Evolutionary conservation across 2,113 vertebrate species (phyloP).

Genomic region (Chamaea fasciata): DNA sequence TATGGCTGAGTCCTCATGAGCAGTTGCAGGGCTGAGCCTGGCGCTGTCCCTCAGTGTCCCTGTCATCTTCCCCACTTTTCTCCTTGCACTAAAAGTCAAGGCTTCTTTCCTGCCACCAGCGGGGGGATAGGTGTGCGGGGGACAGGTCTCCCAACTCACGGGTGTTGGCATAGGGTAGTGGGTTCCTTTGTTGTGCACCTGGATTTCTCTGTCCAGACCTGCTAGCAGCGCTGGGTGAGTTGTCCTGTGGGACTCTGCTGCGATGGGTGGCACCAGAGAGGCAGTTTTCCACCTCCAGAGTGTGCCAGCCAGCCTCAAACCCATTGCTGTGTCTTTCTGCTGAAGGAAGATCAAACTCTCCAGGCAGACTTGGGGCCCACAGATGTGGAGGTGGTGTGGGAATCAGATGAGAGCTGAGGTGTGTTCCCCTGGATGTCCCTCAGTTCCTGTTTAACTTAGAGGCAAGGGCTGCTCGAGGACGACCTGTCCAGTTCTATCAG

Average conservation of each 20-base stretch:
- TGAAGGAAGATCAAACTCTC: background rate
- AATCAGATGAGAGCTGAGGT: background rate
- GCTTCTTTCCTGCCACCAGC: accelerated
- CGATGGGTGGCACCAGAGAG: background rate
- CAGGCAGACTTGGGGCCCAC: no score
- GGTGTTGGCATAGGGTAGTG: background rate
- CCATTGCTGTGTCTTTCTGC: accelerated
- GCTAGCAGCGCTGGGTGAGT: background rate
- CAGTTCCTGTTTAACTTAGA: accelerated
- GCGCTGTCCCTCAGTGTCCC: background rate
- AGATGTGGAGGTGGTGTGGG: background rate
- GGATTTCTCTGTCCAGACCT: background rate
- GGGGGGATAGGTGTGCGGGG: background rate
- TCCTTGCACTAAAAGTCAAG: background rate
- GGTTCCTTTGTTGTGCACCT: background rate
- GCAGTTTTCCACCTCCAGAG: background rate
- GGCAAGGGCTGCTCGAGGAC: accelerated
- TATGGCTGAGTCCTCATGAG: background rate
- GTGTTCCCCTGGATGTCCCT: accelerated
- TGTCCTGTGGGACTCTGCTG: background rate
- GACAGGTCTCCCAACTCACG: no score
- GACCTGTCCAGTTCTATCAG: background rate
- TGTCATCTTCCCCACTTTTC: background rate
- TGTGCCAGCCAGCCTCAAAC: background rate
- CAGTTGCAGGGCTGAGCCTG: background rate